Percentiles rank a stretch among this genome's conserved stretches.
phyloP scores from a whole-genome alignment of 2,888 invertebrate species.

The Stenotaenia linearis region DNA sequence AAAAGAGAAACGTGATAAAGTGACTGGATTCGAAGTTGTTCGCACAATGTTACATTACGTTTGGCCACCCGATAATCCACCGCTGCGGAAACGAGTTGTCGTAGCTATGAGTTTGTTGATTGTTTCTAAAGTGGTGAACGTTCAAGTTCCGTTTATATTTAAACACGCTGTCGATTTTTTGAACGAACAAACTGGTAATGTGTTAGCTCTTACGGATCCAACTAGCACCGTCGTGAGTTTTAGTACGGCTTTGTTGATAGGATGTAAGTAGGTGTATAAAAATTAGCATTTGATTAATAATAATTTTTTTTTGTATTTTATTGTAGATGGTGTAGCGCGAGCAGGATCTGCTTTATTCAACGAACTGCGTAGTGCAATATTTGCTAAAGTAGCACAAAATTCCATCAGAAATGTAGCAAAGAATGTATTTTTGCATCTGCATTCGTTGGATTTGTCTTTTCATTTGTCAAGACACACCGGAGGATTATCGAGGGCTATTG shows the following conservation, averaged over 20 bases:
- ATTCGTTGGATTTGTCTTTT: conserved; percentile 87
- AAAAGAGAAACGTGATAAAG: conserved; percentile 51
- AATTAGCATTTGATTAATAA: neutral
- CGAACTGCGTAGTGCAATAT: conserved; percentile 94
- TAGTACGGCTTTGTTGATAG: conserved; percentile 72
- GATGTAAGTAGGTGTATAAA: conserved; percentile 59
- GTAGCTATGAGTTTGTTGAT: conserved; percentile 72
- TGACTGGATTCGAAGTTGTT: conserved; percentile 68
- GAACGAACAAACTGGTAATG: conserved; percentile 61
- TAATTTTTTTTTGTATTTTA: conserved; percentile 22
- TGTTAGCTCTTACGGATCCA: conserved; percentile 54
- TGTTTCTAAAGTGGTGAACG: conserved; percentile 80
- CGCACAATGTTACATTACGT: conserved; percentile 83
- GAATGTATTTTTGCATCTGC: conserved; percentile 92
- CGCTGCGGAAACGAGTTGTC: conserved; percentile 71
- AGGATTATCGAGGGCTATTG: conserved; percentile 76
- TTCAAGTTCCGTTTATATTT: conserved; percentile 91
- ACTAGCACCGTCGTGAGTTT: conserved; percentile 64
- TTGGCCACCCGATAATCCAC: conserved; percentile 83
- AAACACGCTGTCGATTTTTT: conserved; percentile 87
- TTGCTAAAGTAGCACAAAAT: conserved; percentile 94
- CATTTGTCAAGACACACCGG: conserved; percentile 94
- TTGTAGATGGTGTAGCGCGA: conserved; percentile 85
- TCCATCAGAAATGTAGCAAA: conserved; percentile 90
- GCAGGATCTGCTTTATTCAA: conserved; percentile 87